These are phyloP conservation scores for Scyliorhinus canicula DNA, from an alignment of 2,797 vertebrate genomes.

Conservation along the genomic window DNA sequence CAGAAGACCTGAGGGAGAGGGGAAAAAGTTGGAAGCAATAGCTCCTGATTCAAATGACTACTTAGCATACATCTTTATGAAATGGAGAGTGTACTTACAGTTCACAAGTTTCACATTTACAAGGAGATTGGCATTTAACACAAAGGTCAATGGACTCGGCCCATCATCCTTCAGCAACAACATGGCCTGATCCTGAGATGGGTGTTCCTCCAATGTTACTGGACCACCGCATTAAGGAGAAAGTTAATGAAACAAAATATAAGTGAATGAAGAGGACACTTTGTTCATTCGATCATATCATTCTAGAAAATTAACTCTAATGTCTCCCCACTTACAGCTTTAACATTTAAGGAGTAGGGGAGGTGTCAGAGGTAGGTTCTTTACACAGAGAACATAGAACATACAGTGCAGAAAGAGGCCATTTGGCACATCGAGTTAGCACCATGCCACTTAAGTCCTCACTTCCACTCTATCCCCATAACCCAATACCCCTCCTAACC, in stretches of 20 bases:
- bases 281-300: not conserved
- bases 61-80: conserved; percentile 41
- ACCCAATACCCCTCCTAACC: too few relatives aligned
- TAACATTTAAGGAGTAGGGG: too few relatives aligned
- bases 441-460: too few relatives aligned
- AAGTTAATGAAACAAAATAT: conserved; percentile 38
- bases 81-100: conserved; percentile 64
- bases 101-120: conserved; percentile 79
- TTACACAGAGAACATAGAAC: too few relatives aligned
- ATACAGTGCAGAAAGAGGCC: too few relatives aligned
- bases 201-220: conserved; percentile 69
- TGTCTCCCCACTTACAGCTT: not conserved
- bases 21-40: not conserved
- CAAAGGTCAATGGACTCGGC: conserved; percentile 73
- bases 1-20: too few relatives aligned
- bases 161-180: conserved; percentile 69
- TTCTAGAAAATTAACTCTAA: not conserved
- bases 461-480: too few relatives aligned
- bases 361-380: too few relatives aligned
- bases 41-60: not conserved
- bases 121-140: conserved; percentile 83
- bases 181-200: conserved; percentile 68
- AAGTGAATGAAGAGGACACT: not conserved
- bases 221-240: conserved; percentile 54
- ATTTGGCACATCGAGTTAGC: too few relatives aligned